Conservation (phyloP, 2,113 vertebrate genomes). For the Protobothrops flavoviridis region DNA sequence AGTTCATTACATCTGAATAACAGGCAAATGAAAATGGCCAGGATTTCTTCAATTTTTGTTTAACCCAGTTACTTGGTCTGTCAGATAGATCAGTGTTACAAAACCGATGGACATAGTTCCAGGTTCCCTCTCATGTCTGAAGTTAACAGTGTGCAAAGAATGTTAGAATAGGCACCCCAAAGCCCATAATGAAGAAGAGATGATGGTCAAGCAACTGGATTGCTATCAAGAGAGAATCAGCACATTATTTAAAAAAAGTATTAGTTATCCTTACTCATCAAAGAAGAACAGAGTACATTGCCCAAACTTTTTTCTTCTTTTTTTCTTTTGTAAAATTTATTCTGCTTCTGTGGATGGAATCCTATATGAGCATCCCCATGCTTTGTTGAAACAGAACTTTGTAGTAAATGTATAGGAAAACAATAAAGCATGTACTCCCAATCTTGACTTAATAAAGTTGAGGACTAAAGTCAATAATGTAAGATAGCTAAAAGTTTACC, state of each 20-base stretch:
- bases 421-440: slow-evolving; percentile 5
- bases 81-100: not conserved
- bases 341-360: not conserved
- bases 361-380: not conserved
- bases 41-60: not conserved
- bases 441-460: slow-evolving; percentile 10
- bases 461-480: not conserved
- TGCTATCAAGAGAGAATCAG: not conserved
- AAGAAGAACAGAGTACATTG: not conserved
- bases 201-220: not conserved
- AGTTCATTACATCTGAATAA: not conserved
- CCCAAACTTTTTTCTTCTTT: not conserved
- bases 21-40: not conserved
- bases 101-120: not conserved
- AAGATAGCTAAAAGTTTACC: slow-evolving; percentile 34
- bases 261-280: not conserved
- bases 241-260: not conserved
- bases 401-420: slow-evolving; percentile 24
- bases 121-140: too few relatives aligned
- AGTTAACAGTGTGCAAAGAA: not conserved
- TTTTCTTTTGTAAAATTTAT: not conserved
- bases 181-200: not conserved
- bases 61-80: not conserved
- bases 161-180: not conserved
- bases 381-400: not conserved